Evolutionary conservation across 2,888 invertebrate species (phyloP), one percentile per base, ranked within the genome.

Genomic region (Drosophila greeni): DNA sequence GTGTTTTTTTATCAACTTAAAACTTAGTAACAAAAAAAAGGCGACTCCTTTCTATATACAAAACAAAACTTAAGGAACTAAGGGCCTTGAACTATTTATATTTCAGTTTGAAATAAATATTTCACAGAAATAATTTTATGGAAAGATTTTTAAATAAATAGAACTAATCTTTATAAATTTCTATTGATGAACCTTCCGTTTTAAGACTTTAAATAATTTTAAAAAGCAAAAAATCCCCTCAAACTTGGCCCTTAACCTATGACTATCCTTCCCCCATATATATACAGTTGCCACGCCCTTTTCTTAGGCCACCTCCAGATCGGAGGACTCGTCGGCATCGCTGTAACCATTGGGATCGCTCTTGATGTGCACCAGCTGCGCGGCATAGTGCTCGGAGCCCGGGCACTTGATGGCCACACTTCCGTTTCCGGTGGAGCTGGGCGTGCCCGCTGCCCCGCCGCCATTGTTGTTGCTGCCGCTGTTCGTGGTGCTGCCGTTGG

Each of bases 241-340:
- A 26, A 24, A 24, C 18, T 33, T 31, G 57, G 26, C 65, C 47
- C 55, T 39, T 26, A 47, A 18, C 43, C 42, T 53, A 53, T 33
- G 29, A 16, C 29, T 55, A 59, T 16, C 51, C 20, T 18, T 31
- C 20, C 29, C 42, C 12, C 37, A 26, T 66, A 57, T 71, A 5
- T 71, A 5, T 66, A 72, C 68, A 72, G 20, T 9, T 6, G 33
- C 24, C 18, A 26, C 3, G n/a, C 9, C 47, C 20, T 4, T 18
- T 37, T 26, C 49, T 85, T 92, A 95, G 88, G 95, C 95, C 57
- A 95, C 95, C 89, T 95, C 95, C 55, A 95, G 90, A 84, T 95
- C 95, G 1, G 94, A 94, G 72, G 94, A 94, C 81, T 95, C 95
- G 77, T 94, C 94, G 33, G 88, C 88, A 76, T 93, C 93, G 74